These are phyloP conservation scores for Oligia strigilis DNA, from an alignment of 2,888 invertebrate species.

Conservation along the genomic window DNA sequence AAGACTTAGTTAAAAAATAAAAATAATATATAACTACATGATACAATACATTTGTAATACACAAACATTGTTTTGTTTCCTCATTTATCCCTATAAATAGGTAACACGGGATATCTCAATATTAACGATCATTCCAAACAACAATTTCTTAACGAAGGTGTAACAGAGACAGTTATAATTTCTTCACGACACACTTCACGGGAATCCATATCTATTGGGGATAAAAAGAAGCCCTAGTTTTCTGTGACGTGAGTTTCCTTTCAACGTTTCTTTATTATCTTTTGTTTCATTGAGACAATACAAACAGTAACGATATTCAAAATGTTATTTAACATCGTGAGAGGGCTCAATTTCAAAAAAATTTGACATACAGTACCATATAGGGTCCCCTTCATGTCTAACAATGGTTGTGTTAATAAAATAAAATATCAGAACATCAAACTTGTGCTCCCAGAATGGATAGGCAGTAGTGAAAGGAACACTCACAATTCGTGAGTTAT, in stretches of 20 bases:
- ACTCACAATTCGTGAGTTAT: background rate
- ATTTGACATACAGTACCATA: background rate
- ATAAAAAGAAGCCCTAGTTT: constrained; percentile 56
- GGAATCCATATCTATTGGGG: constrained; percentile 50
- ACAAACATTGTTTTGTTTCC: background rate
- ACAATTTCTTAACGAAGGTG: background rate
- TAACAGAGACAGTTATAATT: constrained; percentile 24
- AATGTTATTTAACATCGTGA: constrained; percentile 28
- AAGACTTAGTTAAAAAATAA: background rate
- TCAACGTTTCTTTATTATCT: constrained; percentile 24
- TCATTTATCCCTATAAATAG: background rate
- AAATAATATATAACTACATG: background rate
- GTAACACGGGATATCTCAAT: background rate
- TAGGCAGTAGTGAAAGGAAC: background rate
- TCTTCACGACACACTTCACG: constrained; percentile 37
- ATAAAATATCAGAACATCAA: background rate
- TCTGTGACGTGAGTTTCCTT: constrained; percentile 16
- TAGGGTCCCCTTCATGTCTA: background rate
- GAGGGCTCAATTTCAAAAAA: constrained; percentile 15
- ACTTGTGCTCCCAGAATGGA: too few relatives aligned
- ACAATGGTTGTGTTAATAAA: constrained; percentile 16
- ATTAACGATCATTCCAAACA: background rate
- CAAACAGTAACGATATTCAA: background rate
- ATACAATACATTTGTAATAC: background rate
- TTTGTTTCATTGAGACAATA: constrained; percentile 19